Conservation (phyloP, 2,797 vertebrate species). For the Lutjanus argentimaculatus region DNA sequence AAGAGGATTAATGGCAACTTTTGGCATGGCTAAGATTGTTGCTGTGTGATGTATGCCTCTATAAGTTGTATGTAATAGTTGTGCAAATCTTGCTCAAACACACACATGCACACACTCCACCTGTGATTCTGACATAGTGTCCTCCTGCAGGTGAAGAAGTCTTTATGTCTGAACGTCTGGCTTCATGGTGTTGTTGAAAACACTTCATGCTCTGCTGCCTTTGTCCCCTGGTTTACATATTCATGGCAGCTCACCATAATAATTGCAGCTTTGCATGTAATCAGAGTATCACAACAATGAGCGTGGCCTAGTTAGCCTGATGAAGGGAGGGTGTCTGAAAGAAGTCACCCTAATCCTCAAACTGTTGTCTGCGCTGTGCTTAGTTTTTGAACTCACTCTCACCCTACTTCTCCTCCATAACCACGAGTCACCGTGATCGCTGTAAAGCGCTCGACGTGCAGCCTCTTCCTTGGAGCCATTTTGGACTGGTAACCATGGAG, state of each 20-base stretch:
- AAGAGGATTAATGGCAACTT: no score
- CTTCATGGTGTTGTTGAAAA: constrained; percentile 33
- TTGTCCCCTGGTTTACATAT: constrained; percentile 71
- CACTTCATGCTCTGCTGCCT: constrained; percentile 38
- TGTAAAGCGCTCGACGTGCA: constrained; percentile 26
- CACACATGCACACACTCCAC: not conserved
- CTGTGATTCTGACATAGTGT: not conserved
- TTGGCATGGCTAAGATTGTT: no score
- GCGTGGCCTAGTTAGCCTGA: constrained; percentile 74
- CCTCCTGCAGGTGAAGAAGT: constrained; percentile 28
- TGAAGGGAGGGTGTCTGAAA: constrained; percentile 53
- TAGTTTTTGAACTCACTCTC: constrained; percentile 47
- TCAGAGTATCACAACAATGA: constrained; percentile 79
- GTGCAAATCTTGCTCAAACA: not conserved
- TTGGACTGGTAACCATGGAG: constrained; percentile 84
- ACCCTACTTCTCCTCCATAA: constrained; percentile 50
- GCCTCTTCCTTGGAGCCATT: constrained; percentile 72
- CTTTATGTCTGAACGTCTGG: constrained; percentile 43
- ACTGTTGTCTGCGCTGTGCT: constrained; percentile 50
- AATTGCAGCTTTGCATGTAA: constrained; percentile 78
- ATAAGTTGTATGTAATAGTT: not conserved
- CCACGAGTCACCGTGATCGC: constrained; percentile 55
- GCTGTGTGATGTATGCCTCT: not conserved
- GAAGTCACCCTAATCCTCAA: constrained; percentile 75
- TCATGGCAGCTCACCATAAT: constrained; percentile 59